These are phyloP conservation scores for Lonchura striata DNA, from an alignment of 2,113 vertebrate species.

Conservation along the genomic window DNA sequence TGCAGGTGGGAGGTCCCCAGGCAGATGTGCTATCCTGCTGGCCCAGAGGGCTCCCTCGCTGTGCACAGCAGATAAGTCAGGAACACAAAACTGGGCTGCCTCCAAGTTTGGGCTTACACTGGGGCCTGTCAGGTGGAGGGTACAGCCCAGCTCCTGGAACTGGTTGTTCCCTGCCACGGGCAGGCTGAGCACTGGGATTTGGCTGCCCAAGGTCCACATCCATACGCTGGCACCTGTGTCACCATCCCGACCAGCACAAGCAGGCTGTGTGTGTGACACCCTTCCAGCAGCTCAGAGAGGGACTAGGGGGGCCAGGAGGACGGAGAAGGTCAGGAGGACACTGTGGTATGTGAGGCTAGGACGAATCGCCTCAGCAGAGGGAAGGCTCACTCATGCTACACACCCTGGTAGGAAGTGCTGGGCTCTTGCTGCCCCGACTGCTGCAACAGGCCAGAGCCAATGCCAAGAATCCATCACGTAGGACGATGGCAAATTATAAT, in stretches of 20 bases:
- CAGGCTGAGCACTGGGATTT: neutral
- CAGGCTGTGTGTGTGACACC: neutral
- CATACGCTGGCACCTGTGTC: neutral
- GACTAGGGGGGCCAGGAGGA: neutral
- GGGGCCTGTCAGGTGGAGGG: neutral
- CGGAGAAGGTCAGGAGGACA: neutral
- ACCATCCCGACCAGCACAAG: neutral
- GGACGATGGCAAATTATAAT: neutral
- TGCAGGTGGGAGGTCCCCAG: neutral
- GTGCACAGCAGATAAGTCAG: neutral
- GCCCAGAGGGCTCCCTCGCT: neutral
- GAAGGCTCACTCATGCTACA: neutral
- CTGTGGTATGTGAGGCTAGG: neutral
- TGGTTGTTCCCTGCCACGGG: neutral
- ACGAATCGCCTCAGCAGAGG: neutral
- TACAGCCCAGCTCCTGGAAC: neutral
- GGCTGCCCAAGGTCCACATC: neutral
- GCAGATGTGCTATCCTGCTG: fast-evolving
- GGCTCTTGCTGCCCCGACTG: neutral
- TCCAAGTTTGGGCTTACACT: neutral
- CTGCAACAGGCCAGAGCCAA: neutral
- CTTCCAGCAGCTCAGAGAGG: neutral
- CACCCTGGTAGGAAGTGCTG: neutral
- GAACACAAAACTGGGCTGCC: neutral
- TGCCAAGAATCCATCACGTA: neutral